Base-by-base conservation (phyloP, 1,140 invertebrate genomes). In the Procambarus clarkii region DNA sequence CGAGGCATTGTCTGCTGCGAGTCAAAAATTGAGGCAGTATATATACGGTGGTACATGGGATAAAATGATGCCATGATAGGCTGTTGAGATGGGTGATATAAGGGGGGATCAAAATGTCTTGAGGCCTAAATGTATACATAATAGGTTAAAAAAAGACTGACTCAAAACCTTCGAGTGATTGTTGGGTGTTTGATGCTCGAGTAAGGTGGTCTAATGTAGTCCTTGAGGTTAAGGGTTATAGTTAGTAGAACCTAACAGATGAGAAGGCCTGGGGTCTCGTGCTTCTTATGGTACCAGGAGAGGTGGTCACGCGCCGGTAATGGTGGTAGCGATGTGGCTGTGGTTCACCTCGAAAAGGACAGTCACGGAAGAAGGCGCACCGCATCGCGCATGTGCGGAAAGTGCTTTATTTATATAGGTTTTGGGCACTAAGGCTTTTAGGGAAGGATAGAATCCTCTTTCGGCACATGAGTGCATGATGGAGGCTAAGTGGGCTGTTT, bases 361-460 rank as follows among this genome's bases (percentile, higher is more conserved):
- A 74, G 69, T 74, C 69, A 11, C 69, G 69, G 69, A 74, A 74
- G 69, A 69, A 69, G 18, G 64, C 64, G 54, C 54, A 34, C 34
- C 34, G 34, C 34, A 34, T 34, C 34, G 50, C 50, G 15, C 5
- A 13, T 69, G 13, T 69, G 64, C 64, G 21, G 13, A 7, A 8
- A 69, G 64, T 34, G 34, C 24, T 74, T 34, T 74, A 34, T 34
- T 34, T 34, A 0, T 34, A 34, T 74, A 74, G 69, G 69, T 74
- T 74, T 24, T 74, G 69, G 69, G 69, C 69, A 74, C 69, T 74
- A 74, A 74, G 69, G 69, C 69, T 74, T 74, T 74, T 4, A n/a
- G 69, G 69, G n/a, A 74, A 34, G n/a, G 24, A 5, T 9, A 4
- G 4, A 74, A 74, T 74, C n/a, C 69, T 69, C 69, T 74, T 34